Evolutionary conservation across 1,140 invertebrate genomes (phyloP).

Genomic region (Drosophila asahinai): DNA sequence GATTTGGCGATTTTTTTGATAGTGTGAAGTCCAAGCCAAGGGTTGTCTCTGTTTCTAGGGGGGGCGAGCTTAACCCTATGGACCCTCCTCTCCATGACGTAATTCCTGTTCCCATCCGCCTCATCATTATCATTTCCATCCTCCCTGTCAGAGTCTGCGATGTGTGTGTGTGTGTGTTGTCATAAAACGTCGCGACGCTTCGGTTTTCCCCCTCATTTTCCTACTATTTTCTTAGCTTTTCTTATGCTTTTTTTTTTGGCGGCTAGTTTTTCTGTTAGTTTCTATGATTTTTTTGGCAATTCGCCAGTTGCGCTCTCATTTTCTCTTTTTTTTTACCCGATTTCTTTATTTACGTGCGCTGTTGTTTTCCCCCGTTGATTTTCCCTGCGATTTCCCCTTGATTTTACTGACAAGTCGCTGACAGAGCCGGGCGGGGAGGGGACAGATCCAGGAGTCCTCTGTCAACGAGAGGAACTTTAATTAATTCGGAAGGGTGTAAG

Average conservation of each 20-base stretch:
- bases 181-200: conserved; percentile 45
- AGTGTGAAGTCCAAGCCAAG: conserved; percentile 31
- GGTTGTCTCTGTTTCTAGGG: conserved; percentile 7
- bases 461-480: conserved; percentile 7
- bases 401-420: conserved; percentile 59
- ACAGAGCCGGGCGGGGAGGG: conserved; percentile 56
- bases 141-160: conserved; percentile 10
- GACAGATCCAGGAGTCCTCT: conserved; percentile 5
- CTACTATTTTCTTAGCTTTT: conserved; percentile 25
- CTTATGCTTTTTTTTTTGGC: conserved; percentile 16
- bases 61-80: conserved; percentile 22
- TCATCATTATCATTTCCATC: conserved; percentile 3
- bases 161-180: conserved; percentile 17
- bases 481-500: conserved; percentile 20
- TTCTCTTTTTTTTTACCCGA: conserved; percentile 32
- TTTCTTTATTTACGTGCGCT: conserved; percentile 70
- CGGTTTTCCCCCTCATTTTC: conserved; percentile 38
- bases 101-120: conserved; percentile 41
- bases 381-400: conserved; percentile 1
- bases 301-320: conserved; percentile 40
- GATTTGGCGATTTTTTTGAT: conserved; percentile 2
- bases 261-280: conserved; percentile 25
- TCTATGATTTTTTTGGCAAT: conserved; percentile 38
- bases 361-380: conserved; percentile 7
- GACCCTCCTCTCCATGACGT: conserved; percentile 46